Conservation (phyloP, 2,797 vertebrate genomes). For the Meriones psammophilus region DNA sequence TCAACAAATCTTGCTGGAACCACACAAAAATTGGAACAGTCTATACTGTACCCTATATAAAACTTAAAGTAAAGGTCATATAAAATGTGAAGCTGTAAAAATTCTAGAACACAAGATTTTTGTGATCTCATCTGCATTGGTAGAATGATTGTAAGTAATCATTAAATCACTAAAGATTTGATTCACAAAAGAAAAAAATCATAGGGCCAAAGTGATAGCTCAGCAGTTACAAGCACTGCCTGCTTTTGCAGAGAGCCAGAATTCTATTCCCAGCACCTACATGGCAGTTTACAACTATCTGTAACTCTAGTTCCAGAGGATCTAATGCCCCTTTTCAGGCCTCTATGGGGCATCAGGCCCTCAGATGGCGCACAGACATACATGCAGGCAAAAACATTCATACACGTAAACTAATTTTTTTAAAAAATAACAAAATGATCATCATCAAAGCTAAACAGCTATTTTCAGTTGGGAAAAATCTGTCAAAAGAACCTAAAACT, state of each 20-base stretch:
- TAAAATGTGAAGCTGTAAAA: not conserved
- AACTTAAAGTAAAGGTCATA: not conserved
- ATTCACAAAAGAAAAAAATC: not conserved
- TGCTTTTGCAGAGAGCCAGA: not conserved
- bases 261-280: not conserved
- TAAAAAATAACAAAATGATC: not conserved
- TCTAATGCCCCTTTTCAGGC: not conserved
- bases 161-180: not conserved
- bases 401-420: not conserved
- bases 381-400: not conserved
- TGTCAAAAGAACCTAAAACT: not conserved
- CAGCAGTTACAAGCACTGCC: not conserved
- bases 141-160: not conserved
- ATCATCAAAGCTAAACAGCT: conserved; percentile 3
- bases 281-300: not conserved
- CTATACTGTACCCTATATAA: not conserved
- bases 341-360: not conserved
- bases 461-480: not conserved
- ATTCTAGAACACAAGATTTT: conserved; percentile 4
- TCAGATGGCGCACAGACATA: not conserved
- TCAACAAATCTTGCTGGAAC: not conserved
- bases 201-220: not conserved
- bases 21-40: not conserved
- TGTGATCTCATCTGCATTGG: not conserved
- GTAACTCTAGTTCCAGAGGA: not conserved